phyloP scores from a whole-genome alignment of 2,888 invertebrate genomes.

The Polymixis flavicincta region DNA sequence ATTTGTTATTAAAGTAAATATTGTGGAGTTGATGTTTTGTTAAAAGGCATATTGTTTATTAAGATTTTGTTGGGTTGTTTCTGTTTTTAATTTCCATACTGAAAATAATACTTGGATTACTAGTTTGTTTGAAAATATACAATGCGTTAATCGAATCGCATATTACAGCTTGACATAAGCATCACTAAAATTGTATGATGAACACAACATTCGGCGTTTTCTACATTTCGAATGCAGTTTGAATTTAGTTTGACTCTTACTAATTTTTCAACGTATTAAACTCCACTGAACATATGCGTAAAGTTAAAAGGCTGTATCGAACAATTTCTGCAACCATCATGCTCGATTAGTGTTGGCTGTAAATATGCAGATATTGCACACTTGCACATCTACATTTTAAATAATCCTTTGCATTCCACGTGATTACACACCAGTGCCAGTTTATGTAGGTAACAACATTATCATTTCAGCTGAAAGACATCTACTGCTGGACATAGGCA shows the following conservation, averaged over 20 bases:
- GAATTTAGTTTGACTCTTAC: not conserved
- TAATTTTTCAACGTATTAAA: not conserved
- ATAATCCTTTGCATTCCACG: no score
- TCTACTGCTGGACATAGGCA: not conserved
- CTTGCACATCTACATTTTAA: not conserved
- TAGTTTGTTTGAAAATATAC: not conserved
- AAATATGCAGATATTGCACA: no score
- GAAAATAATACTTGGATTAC: not conserved
- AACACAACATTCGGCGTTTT: not conserved
- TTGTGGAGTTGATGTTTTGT: not conserved
- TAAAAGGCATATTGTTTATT: constrained; percentile 16
- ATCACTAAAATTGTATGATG: not conserved
- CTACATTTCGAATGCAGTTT: not conserved
- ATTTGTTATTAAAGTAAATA: constrained; percentile 36
- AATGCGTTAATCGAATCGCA: not conserved
- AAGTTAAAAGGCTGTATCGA: not conserved
- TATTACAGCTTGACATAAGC: not conserved
- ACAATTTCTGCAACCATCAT: not conserved
- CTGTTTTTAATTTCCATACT: not conserved
- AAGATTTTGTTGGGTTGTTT: not conserved
- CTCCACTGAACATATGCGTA: no score
- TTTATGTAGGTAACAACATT: no score
- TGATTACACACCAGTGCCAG: not conserved
- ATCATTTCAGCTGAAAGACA: no score
- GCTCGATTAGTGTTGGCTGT: no score